phyloP scores from a whole-genome alignment of 2,113 vertebrate genomes.

The Urocolius indicus region DNA sequence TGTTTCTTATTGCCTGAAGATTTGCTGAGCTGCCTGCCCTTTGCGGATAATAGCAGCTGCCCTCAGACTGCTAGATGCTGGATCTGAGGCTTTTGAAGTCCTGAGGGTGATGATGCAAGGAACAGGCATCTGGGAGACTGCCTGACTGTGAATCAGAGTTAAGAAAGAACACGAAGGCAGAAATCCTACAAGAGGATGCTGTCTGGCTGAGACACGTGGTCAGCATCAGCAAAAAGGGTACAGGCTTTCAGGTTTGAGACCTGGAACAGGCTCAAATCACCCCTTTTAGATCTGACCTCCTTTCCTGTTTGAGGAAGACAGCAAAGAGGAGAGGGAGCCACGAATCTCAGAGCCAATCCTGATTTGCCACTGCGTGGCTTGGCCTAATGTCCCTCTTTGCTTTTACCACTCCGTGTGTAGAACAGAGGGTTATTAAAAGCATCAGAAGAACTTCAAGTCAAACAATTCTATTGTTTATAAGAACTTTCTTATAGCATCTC shows the following conservation, averaged over 20 bases:
- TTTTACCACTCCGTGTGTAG: background rate
- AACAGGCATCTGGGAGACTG: background rate
- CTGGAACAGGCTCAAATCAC: constrained; percentile 28
- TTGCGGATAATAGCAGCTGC: background rate
- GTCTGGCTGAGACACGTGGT: background rate
- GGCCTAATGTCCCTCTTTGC: background rate
- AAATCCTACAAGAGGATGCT: background rate
- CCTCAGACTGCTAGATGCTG: background rate
- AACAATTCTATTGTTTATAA: constrained; percentile 24
- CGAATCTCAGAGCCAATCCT: background rate
- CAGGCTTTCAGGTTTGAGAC: constrained; percentile 9
- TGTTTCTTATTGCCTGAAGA: background rate
- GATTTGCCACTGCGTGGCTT: background rate
- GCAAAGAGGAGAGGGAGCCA: background rate
- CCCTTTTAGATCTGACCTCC: constrained; percentile 21
- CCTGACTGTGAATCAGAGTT: background rate
- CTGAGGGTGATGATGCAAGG: background rate
- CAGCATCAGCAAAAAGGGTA: constrained; percentile 38
- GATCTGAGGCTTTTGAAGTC: constrained; percentile 1
- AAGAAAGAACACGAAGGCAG: background rate
- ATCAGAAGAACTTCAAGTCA: constrained; percentile 13
- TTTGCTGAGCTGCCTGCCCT: constrained; percentile 30
- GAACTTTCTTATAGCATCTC: background rate
- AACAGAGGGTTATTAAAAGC: constrained; percentile 3
- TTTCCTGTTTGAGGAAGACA: background rate